These are phyloP conservation scores for Cyclura pinguis DNA, from an alignment of 2,797 vertebrate species.

Conservation along the genomic window DNA sequence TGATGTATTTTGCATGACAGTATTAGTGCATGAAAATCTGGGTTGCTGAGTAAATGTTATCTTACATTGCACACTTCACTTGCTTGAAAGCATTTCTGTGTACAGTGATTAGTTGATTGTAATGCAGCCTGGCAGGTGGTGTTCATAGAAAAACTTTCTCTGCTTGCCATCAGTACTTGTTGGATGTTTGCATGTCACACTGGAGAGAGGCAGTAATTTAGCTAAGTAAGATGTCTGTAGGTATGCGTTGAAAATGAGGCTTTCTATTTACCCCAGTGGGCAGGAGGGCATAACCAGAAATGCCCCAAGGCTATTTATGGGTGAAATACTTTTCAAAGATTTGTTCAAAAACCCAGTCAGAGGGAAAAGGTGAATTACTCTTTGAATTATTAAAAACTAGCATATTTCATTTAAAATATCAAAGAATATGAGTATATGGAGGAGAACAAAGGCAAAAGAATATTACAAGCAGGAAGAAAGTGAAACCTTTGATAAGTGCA, in stretches of 20 bases:
- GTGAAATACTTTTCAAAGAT: background rate
- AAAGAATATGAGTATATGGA: background rate
- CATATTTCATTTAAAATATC: background rate
- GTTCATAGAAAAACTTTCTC: constrained; percentile 65
- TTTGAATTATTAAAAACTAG: background rate
- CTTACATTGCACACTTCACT: constrained; percentile 72
- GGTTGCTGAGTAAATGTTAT: constrained; percentile 68
- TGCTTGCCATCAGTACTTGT: constrained; percentile 1
- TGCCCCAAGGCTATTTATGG: background rate
- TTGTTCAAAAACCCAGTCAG: background rate
- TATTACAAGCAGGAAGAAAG: background rate
- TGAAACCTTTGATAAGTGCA: background rate
- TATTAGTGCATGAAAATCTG: constrained; percentile 71
- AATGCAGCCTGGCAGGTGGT: constrained; percentile 69
- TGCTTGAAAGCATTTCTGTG: constrained; percentile 77
- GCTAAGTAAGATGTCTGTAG: constrained; percentile 9
- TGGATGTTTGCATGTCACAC: constrained; percentile 34
- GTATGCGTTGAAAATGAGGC: background rate
- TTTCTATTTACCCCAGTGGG: background rate
- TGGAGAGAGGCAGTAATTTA: constrained; percentile 48
- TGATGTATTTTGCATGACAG: constrained; percentile 73
- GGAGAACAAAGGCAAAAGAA: background rate
- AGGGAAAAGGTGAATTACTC: background rate
- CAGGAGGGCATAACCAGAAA: background rate
- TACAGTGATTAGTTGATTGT: constrained; percentile 74